Evolutionary conservation across 2,113 vertebrate species (phyloP), one percentile per base, ranked within the genome.

Genomic region (Cephalopterus ornatus): DNA sequence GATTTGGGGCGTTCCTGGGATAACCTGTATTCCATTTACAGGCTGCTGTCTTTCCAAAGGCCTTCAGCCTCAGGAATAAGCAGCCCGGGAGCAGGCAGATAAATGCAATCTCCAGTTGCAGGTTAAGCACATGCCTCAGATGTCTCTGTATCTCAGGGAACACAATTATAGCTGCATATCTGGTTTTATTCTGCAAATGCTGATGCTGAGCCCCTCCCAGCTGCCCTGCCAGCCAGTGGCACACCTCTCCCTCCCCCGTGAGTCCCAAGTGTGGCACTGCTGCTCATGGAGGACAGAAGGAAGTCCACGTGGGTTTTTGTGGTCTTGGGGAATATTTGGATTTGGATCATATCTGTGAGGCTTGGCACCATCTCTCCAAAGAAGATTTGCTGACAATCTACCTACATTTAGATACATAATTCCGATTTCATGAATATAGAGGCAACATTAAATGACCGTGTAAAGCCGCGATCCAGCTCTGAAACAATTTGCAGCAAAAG

Each of bases 361-460:
- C 22, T 42, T 28, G 46, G 49, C 28, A 41, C 17, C 33, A n/a
- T 41, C 28, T 77, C 75, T 44, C 52, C 79, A 77, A 63, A 70
- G 63, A 58, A 86, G 33, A 89, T 92, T 89, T 95, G 82, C 95
- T 92, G 96, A 92, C 88, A 89, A 65, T 92, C 89, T 92, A 26
- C 86, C 70, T 61, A 67, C 42, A 23, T 86, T 88, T 88, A 81
- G 90, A 72, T 92, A 72, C 83, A 63, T 85, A 93, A 93, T 80
- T 77, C 50, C 0, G 2, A 80, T 85, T 88, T 90, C 82, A 77
- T 88, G 62, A 77, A 78, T 96, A 96, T 12, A 70, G 37, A 92
- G 53, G 37, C 67, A 93, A 41, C 80, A 88, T 78, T 95, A 95
- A 96, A 84, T 30, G 79, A 70, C 92, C 61, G 22, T 63, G 72